Conservation (phyloP, 2,113 vertebrate genomes). For the Menura novaehollandiae region DNA sequence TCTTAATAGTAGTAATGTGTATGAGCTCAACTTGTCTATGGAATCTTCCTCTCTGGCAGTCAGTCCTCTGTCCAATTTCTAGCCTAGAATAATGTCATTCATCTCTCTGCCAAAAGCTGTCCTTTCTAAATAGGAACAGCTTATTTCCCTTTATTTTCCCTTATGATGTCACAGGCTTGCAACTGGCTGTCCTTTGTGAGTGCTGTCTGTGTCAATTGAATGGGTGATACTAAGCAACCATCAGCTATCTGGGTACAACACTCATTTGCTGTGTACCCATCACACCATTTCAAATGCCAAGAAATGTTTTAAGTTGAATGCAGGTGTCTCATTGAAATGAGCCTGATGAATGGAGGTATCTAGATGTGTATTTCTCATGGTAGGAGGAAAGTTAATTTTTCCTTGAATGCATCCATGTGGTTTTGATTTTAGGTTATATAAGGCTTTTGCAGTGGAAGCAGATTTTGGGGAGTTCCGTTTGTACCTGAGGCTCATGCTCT, state of each 20-base stretch:
- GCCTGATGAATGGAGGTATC: not conserved
- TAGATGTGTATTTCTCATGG: not conserved
- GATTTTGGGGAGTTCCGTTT: constrained; percentile 75
- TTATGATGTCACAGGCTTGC: not conserved
- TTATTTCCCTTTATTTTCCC: not conserved
- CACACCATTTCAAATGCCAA: not conserved
- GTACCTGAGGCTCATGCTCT: constrained; percentile 70
- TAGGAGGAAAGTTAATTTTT: not conserved
- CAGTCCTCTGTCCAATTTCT: not conserved
- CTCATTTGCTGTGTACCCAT: not conserved
- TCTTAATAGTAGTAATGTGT: not conserved
- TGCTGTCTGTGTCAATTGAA: not conserved
- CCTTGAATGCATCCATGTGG: not conserved
- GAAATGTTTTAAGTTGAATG: not conserved
- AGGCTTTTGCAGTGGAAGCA: constrained; percentile 63
- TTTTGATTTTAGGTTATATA: constrained; percentile 66
- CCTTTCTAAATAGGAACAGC: not conserved
- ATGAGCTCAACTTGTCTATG: not conserved
- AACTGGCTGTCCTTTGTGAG: not conserved
- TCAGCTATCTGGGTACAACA: not conserved
- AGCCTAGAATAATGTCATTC: not conserved
- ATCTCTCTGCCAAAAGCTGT: not conserved
- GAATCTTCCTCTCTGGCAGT: not conserved
- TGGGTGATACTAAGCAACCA: not conserved
- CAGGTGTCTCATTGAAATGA: not conserved